Base-by-base conservation (phyloP, 1,140 invertebrate genomes). In the Drosophila burlai region DNA sequence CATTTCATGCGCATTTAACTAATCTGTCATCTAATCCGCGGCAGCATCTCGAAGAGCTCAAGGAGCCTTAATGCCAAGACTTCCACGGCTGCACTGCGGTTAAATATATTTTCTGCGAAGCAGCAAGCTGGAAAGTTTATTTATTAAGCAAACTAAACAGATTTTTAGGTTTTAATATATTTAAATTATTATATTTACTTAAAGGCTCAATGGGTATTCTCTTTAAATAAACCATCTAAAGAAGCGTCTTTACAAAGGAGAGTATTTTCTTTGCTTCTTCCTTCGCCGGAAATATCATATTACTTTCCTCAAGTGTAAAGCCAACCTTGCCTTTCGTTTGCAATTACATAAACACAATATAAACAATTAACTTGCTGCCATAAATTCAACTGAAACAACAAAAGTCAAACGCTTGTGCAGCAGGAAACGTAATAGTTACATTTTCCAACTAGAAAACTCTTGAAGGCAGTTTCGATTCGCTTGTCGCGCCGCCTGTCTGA, bases 1-100 rank as follows among this genome's bases (percentile, higher is more conserved):
- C 83, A 87, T 87, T 87, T 89, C 83, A 87, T 89, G 83, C 80
- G 68, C 83, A 87, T 89, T 87, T 87, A 83, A 83, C 83, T 87
- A 89, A 87, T 87, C 83, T 87, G 84, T 87, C 83, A 87, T 87
- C 83, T 87, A 89, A 83, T 83, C 83, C 80, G 52, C 45, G 43
- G 62, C 81, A 71, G 68, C 83, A 87, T 89, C 83, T 58, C 46
- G 57, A 55, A 68, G 69, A 49, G 71, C 63, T 62, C 52, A 63
- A 80, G 76, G 81, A 80, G 76, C 13, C 58, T 43, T 18, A 40
- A 36, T 31, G 66, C 63, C 63, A 34, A 57, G 49, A 36, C 71
- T 43, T 26, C 42, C n/a, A 29, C 24, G 55, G 16, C 36, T 47
- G 21, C 54, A 54, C 46, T 60, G 26, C 26, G 8, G 8, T 4